phyloP scores from a whole-genome alignment of 2,113 vertebrate genomes.

The Pantherophis guttatus region DNA sequence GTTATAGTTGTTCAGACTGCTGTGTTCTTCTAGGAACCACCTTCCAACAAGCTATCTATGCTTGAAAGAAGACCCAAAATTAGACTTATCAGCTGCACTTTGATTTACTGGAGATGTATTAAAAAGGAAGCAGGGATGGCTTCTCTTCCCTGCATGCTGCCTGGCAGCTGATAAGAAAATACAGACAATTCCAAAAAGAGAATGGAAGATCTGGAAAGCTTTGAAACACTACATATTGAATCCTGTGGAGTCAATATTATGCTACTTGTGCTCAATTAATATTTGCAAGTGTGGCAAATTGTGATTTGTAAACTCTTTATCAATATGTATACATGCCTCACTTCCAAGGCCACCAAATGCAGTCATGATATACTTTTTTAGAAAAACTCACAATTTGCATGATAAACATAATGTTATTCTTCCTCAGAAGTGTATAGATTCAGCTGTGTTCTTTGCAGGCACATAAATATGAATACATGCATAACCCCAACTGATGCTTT shows the following conservation, averaged over 20 bases:
- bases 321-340: not conserved
- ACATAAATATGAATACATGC: not conserved
- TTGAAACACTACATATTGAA: not conserved
- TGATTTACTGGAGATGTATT: slow-evolving; percentile 30
- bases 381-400: not conserved
- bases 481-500: not conserved
- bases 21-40: slow-evolving; percentile 4
- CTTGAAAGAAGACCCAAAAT: slow-evolving; percentile 15
- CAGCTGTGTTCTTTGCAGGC: not conserved
- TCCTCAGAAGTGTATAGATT: not conserved
- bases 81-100: slow-evolving; percentile 40
- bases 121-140: slow-evolving; percentile 25
- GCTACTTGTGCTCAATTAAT: not conserved
- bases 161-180: not conserved
- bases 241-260: not conserved
- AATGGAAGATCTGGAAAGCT: slow-evolving; percentile 21
- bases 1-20: slow-evolving; percentile 15
- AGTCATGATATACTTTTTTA: not conserved
- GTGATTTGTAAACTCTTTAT: not conserved
- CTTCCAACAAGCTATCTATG: slow-evolving; percentile 20
- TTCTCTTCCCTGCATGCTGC: not conserved
- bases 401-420: not conserved
- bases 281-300: not conserved
- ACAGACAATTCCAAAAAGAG: slow-evolving; percentile 13
- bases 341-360: not conserved